Base-by-base conservation (phyloP, 2,888 invertebrate species). In the Cataglyphis altisquamis region DNA sequence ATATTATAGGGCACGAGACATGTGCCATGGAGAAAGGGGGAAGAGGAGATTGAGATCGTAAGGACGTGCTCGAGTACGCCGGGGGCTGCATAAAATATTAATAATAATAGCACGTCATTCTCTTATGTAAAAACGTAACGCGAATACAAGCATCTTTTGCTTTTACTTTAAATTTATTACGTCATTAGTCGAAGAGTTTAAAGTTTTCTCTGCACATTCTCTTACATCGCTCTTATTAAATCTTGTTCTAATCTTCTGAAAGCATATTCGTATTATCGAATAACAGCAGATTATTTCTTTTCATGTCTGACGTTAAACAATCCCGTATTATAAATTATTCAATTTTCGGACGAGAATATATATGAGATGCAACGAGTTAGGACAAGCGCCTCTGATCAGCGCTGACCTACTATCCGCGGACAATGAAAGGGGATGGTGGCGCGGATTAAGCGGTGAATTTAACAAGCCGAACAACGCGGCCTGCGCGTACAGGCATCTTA, bases 1-100 rank as follows among this genome's bases (percentile, higher is more conserved):
- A 78, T 48, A 48, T 78, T 70, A 72, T 78, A 78, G 78, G 78
- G 45, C 45, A 70, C 78, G 62, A 78, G 72, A 72, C 72, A 48
- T 78, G 78, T 78, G 78, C 78, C 72, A 8, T 66, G 8, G 39
- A 25, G 36, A 36, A 48, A 48, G 9, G 36, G 9, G 63, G 36
- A n/a, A n/a, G 67, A 29, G 29, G 32, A 9, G 36, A 12, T 6
- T 10, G 72, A 48, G 45, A 1, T 15, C 60, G 45, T 70, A 45
- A 78, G 72, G 32, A 62, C 72, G 78, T 78, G 78, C 78, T 78
- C 15, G 60, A 78, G 72, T 72, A 60, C 60, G 45, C 72, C 78
- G 62, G 72, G 72, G 45, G 32, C 45, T 45, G 45, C 9, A 4
- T 60, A 70, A 70, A 60, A 25, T 48, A 70, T 60, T 45, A 70